Evolutionary conservation across 2,888 invertebrate genomes (phyloP).

Genomic region (Pimpla rufipes): DNA sequence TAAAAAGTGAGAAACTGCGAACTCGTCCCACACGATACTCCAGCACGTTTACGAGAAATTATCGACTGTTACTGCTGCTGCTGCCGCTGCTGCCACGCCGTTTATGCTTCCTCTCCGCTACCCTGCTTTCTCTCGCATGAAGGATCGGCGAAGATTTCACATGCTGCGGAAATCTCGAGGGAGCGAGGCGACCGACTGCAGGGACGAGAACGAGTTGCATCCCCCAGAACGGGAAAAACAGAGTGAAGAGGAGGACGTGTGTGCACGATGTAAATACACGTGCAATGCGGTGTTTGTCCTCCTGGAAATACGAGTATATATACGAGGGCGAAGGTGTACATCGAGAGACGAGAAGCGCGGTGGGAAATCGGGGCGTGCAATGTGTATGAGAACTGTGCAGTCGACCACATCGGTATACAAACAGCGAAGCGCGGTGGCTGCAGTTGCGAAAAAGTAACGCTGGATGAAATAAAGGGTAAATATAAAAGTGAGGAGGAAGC

Average conservation of each 20-base stretch:
- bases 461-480: constrained; percentile 71
- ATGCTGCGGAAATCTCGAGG: constrained; percentile 8
- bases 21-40: constrained; percentile 13
- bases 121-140: background rate
- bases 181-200: background rate
- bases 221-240: constrained; percentile 14
- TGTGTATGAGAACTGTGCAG: constrained; percentile 13
- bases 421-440: constrained; percentile 31
- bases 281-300: background rate
- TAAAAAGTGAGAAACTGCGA: constrained; percentile 50
- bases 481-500: constrained; percentile 66
- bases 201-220: constrained; percentile 19
- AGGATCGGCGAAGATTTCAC: constrained; percentile 42
- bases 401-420: constrained; percentile 14
- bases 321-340: constrained; percentile 14
- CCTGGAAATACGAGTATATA: constrained; percentile 1
- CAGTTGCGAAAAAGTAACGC: constrained; percentile 37
- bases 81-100: constrained; percentile 11
- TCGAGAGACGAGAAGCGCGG: constrained; percentile 10
- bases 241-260: background rate
- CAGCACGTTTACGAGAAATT: constrained; percentile 45
- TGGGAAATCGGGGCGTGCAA: constrained; percentile 14
- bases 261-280: constrained; percentile 28
- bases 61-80: constrained; percentile 49
- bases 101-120: constrained; percentile 24